Evolutionary conservation across 2,113 vertebrate genomes (phyloP), one percentile per base, ranked within the genome.

Genomic region (Rhinogobius similis): DNA sequence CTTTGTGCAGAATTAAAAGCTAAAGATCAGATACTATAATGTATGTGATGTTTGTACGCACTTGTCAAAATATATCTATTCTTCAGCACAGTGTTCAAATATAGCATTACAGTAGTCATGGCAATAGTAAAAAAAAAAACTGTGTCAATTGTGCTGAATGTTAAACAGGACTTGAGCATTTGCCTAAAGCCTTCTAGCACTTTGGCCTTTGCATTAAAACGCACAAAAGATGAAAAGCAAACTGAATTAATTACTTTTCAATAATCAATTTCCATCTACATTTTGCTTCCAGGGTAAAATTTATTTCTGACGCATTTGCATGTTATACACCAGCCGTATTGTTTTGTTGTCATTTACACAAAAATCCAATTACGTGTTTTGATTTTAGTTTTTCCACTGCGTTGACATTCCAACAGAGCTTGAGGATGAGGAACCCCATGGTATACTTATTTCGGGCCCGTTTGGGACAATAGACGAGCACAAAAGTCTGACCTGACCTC

Each of bases 201-300:
- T 43, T 70, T 67, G 58, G 58, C 46, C 43, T 62, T 68, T 62
- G 46, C 44, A 72, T 76, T 70, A 62, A 55, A 81, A 26, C 24
- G 67, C 61, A 81, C 55, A 64, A 50, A 53, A 21, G 8, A 44
- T 63, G 32, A 24, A 8, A 10, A 41, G 75, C 72, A 38, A 29
- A 72, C 44, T 69, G 55, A 29, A 55, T 73, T 36, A 39, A 52
- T 43, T 26, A 50, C 39, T 77, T 71, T 82, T 55, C 66, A 65
- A 56, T 80, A 1, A 82, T 68, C 75, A 68, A 79, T 73, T 78
- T 69, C 70, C 67, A 73, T 80, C 69, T 66, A 56, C 13, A 20
- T 18, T 67, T 77, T 78, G 56, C 69, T 14, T 20, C 36, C 46
- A 29, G 56, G 44, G 52, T 20, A 24, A 16, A 43, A 43, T 29